Evolutionary conservation across 92 coral and sea anemone genomes (phyloP).

Genomic region (Phymanthus crucifer): DNA sequence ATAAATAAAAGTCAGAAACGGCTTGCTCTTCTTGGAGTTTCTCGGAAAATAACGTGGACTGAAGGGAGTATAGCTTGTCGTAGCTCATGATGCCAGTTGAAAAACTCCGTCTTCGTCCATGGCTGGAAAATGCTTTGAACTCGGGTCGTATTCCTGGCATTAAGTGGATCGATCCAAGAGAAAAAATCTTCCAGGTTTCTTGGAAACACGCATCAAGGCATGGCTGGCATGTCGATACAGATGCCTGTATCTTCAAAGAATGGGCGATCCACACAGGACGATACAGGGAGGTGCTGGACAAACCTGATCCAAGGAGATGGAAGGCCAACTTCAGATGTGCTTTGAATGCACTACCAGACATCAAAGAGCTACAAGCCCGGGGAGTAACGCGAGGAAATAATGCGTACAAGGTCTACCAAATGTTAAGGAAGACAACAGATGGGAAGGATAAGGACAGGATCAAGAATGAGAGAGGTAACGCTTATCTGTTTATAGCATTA

Average conservation of each 20-base stretch:
- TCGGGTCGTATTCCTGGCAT: constrained; percentile 71
- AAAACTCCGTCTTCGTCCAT: constrained; percentile 87
- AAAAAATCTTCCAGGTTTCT: constrained; percentile 80
- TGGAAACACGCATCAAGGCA: constrained; percentile 99
- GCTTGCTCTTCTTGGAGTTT: neutral
- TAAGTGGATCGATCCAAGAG: constrained; percentile 77
- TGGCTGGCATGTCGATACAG: constrained; percentile 78
- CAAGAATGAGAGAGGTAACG: constrained; percentile 5
- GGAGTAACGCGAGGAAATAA: constrained; percentile 90
- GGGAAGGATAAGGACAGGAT: constrained; percentile 8
- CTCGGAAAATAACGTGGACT: constrained; percentile 3
- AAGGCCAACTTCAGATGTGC: constrained; percentile 99
- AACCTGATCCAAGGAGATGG: constrained; percentile 94
- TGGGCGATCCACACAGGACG: constrained; percentile 97
- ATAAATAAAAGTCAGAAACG: neutral
- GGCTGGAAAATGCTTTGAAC: constrained; percentile 80
- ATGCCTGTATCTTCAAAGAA: constrained; percentile 82
- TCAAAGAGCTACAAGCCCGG: constrained; percentile 73
- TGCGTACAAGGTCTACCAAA: constrained; percentile 90
- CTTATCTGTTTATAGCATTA: neutral
- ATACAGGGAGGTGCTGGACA: constrained; percentile 70
- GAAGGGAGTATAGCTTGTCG: neutral
- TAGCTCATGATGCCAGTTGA: constrained; percentile 81
- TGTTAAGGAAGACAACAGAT: constrained; percentile 44
- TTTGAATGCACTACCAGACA: constrained; percentile 95